Percentiles rank a stretch among this genome's conserved stretches.
Evolutionary conservation across 2,797 vertebrate species (phyloP).

Genomic region (Coregonus ussuriensis): DNA sequence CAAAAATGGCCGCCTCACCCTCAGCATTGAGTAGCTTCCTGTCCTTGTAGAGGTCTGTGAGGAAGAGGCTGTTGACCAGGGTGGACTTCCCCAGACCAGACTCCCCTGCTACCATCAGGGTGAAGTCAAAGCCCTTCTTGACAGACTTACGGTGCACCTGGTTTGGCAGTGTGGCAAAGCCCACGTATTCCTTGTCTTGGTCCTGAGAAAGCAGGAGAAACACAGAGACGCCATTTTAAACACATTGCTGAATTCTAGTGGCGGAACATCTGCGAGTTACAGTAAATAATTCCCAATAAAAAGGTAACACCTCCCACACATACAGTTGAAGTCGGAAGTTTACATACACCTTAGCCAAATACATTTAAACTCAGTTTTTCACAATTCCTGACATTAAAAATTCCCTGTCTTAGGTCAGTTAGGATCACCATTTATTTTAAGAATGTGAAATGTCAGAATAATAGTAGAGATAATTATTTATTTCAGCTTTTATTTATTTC

Average conservation of each 20-base stretch:
- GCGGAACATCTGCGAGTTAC: not conserved
- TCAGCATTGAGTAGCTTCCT: conserved; percentile 92
- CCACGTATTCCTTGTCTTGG: conserved; percentile 95
- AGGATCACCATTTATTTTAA: no score
- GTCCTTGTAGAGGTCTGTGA: conserved; percentile 94
- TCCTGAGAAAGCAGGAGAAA: conserved; percentile 74
- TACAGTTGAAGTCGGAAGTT: no score
- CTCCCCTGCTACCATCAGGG: conserved; percentile 96
- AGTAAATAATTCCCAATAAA: not conserved
- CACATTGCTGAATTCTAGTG: not conserved
- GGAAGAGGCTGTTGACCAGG: conserved; percentile 96
- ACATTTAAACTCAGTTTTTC: no score
- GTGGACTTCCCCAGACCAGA: conserved; percentile 98
- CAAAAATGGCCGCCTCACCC: conserved; percentile 74
- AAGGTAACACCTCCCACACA: not conserved
- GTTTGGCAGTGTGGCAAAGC: conserved; percentile 95
- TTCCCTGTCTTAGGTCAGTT: no score
- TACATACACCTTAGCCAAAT: no score
- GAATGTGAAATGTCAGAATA: no score
- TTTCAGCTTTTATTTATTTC: no score
- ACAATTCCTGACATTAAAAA: no score
- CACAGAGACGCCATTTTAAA: not conserved
- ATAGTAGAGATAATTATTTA: no score
- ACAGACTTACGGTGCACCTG: conserved; percentile 98
- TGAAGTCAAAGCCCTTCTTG: conserved; percentile 99